These are phyloP conservation scores for Octomys mimax DNA, from an alignment of 2,797 vertebrate genomes.

Conservation along the genomic window DNA sequence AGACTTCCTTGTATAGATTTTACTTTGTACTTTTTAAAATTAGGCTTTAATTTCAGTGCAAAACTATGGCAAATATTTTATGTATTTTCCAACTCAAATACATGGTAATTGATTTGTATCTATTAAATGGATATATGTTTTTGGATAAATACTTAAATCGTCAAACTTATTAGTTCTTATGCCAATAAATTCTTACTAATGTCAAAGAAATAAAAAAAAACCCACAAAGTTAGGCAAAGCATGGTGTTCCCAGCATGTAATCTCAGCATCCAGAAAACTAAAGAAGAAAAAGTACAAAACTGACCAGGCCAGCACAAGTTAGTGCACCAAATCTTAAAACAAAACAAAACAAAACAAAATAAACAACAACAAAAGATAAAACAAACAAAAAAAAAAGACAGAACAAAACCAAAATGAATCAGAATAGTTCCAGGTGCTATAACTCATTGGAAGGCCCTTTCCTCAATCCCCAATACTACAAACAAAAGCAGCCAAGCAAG, in stretches of 20 bases:
- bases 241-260: neutral
- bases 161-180: too few species aligned
- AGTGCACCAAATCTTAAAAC: neutral
- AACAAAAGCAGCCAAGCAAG: neutral
- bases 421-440: neutral
- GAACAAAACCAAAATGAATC: neutral
- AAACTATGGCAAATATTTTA: too few species aligned
- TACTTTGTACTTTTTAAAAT: too few species aligned
- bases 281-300: fast-evolving
- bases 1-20: too few species aligned
- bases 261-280: neutral
- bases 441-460: neutral
- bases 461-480: neutral
- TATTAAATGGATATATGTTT: too few species aligned
- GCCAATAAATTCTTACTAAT: too few species aligned
- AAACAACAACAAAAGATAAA: neutral
- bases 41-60: too few species aligned
- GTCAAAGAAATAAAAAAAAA: too few species aligned
- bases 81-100: too few species aligned
- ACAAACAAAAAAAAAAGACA: fast-evolving
- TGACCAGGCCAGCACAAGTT: neutral
- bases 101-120: too few species aligned
- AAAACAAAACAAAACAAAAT: neutral
- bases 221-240: neutral
- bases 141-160: too few species aligned